phyloP scores from a whole-genome alignment of 2,797 vertebrate species.

The Myotis vivesi region DNA sequence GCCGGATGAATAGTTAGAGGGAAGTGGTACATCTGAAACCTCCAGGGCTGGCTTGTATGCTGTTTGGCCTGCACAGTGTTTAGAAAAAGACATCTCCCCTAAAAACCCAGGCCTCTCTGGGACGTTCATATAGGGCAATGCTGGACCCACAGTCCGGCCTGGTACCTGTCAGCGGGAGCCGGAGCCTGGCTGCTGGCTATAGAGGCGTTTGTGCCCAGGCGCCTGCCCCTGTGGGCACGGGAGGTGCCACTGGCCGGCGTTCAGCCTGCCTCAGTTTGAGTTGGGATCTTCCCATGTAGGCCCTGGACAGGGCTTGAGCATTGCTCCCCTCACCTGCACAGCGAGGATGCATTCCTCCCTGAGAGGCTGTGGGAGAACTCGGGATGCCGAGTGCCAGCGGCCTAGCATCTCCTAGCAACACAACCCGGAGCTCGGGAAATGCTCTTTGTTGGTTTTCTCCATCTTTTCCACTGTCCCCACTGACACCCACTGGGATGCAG shows the following conservation, averaged over 20 bases:
- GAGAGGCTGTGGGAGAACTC: background rate
- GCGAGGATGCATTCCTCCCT: background rate
- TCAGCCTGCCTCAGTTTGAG: background rate
- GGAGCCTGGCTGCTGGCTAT: background rate
- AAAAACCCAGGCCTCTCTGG: background rate
- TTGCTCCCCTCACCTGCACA: background rate
- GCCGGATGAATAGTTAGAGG: background rate
- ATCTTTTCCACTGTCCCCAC: background rate
- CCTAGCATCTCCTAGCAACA: rapidly evolving
- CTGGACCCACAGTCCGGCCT: background rate
- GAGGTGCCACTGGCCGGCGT: rapidly evolving
- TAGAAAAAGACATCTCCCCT: background rate
- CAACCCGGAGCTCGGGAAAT: background rate
- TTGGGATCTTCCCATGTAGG: background rate
- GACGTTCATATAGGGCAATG: background rate
- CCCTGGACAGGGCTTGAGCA: background rate
- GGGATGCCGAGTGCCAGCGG: background rate
- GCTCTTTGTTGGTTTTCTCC: background rate
- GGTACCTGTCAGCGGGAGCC: background rate
- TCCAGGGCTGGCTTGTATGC: background rate
- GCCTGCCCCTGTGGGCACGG: rapidly evolving
- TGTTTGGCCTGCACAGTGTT: background rate
- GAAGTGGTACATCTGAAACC: background rate
- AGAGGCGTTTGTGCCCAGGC: too few species aligned
- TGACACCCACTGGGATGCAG: background rate